Evolutionary conservation across 2,113 vertebrate genomes (phyloP).

Genomic region (Bubo blakistoni): DNA sequence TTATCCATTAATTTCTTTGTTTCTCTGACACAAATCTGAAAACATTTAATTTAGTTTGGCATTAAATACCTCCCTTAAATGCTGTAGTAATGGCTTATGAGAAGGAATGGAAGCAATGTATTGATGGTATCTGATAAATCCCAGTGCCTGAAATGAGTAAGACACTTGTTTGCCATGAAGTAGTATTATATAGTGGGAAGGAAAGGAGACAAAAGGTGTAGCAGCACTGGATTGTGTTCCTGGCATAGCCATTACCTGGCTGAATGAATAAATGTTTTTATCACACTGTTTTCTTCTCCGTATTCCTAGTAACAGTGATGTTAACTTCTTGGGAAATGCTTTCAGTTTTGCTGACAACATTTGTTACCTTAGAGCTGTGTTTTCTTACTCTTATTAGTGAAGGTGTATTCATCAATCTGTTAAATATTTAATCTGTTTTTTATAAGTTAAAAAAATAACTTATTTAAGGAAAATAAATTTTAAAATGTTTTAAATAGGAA

Average conservation of each 20-base stretch:
- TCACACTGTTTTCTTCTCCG: neutral
- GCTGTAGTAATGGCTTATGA: neutral
- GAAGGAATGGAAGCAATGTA: neutral
- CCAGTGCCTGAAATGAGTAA: neutral
- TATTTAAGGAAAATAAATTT: neutral
- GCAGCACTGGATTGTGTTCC: neutral
- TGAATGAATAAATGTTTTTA: neutral
- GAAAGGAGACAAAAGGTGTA: neutral
- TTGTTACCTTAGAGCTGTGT: neutral
- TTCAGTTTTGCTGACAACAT: neutral
- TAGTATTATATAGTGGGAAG: neutral
- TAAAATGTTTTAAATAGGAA: neutral
- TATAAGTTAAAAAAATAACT: neutral
- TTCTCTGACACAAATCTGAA: neutral
- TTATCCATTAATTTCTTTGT: neutral
- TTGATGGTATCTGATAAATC: neutral
- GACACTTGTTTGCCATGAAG: neutral
- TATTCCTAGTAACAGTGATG: neutral
- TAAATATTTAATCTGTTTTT: neutral
- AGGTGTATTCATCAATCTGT: neutral
- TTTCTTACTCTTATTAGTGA: neutral
- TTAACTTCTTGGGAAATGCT: neutral
- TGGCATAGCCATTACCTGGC: neutral
- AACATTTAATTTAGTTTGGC: neutral
- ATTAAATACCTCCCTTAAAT: neutral